Conservation (phyloP, 2,113 vertebrate genomes). For the Canis aureus region DNA sequence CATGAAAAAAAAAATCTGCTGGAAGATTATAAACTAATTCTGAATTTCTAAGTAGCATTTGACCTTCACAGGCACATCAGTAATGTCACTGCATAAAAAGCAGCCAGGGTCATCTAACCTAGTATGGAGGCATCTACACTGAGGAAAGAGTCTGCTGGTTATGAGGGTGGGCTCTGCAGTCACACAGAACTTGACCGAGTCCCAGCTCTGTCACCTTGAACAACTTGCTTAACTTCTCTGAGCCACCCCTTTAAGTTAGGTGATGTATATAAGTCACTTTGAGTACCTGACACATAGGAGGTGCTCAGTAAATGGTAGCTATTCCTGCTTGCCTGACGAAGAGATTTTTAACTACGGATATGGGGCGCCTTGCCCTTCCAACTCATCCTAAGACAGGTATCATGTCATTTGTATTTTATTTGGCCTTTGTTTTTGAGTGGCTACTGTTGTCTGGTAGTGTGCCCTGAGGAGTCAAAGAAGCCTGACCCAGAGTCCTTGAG, state of each 20-base stretch:
- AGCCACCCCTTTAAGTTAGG: background rate
- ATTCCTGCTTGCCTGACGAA: background rate
- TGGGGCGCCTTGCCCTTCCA: background rate
- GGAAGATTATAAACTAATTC: background rate
- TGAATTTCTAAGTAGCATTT: background rate
- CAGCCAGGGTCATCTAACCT: background rate
- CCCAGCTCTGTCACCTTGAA: background rate
- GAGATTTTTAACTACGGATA: background rate
- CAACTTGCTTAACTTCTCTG: background rate
- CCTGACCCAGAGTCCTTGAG: background rate
- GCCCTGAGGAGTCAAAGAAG: background rate
- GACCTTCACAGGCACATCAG: background rate
- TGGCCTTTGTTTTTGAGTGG: background rate
- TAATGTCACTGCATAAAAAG: background rate
- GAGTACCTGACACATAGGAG: background rate
- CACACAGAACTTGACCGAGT: background rate
- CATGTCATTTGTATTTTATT: background rate
- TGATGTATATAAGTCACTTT: background rate
- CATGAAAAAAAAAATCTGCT: background rate
- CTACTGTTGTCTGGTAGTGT: background rate
- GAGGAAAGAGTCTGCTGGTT: background rate
- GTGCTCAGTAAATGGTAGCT: background rate
- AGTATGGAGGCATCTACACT: background rate
- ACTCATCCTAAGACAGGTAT: background rate
- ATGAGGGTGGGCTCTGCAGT: background rate